Evolutionary conservation across 1,140 invertebrate genomes (phyloP).

Genomic region (Brachionus asplanchnoidis): DNA sequence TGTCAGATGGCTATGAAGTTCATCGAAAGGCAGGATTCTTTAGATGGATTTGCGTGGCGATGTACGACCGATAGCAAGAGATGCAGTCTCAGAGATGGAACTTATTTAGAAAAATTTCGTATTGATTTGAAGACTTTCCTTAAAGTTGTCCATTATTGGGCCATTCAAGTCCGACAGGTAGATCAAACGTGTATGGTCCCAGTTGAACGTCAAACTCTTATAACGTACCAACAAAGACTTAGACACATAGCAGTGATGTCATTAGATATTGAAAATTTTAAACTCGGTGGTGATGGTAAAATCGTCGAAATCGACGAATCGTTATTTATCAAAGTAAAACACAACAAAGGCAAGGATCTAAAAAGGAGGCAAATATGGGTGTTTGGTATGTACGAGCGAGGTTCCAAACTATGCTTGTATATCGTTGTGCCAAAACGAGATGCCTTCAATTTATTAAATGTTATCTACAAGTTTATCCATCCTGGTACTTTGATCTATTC

Average conservation of each 20-base stretch:
- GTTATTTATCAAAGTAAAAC: background rate
- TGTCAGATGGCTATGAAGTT: background rate
- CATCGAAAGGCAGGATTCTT: background rate
- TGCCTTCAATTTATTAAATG: background rate
- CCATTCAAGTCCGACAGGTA: too few species aligned
- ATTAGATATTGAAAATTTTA: background rate
- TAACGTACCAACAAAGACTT: too few species aligned
- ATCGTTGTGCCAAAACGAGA: background rate
- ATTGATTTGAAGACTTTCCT: too few species aligned
- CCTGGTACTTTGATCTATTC: background rate
- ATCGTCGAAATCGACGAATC: background rate
- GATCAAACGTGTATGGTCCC: too few species aligned
- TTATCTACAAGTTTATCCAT: background rate
- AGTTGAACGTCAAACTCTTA: too few species aligned
- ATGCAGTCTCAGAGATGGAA: background rate
- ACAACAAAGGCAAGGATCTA: background rate
- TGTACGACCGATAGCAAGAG: background rate
- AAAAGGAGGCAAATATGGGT: background rate
- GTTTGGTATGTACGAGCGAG: background rate
- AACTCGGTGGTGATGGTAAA: background rate
- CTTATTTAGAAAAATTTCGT: constrained; percentile 1
- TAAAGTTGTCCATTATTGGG: too few species aligned
- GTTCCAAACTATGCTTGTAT: background rate
- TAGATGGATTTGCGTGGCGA: background rate
- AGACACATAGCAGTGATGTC: background rate